A percentile compares a stretch with the other conserved stretches of the same genome.
Conservation (phyloP, 2,797 vertebrate species). For the Syngnathus acus region DNA sequence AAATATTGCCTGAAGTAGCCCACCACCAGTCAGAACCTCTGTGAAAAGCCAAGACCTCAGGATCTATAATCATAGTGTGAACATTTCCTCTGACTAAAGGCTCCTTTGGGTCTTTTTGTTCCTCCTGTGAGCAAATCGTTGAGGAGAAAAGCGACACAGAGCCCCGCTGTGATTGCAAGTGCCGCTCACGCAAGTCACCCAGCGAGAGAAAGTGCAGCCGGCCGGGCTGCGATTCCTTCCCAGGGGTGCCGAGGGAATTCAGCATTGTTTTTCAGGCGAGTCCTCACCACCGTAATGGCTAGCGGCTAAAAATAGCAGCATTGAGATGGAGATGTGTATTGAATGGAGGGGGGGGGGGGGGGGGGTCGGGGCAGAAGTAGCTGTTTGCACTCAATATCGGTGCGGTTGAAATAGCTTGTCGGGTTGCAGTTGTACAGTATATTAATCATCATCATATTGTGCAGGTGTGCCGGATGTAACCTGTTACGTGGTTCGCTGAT, state of each 20-base stretch:
- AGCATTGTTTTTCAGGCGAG: slow-evolving; percentile 25
- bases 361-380: slow-evolving; percentile 5
- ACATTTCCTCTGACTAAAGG: not conserved
- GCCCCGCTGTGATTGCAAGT: not conserved
- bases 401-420: slow-evolving; percentile 16
- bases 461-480: too few species aligned
- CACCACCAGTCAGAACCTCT: too few species aligned
- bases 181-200: not conserved
- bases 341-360: not conserved
- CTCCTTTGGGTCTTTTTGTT: not conserved
- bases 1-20: too few species aligned
- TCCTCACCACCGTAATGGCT: slow-evolving; percentile 43
- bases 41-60: too few species aligned
- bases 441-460: not conserved
- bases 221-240: slow-evolving; percentile 17
- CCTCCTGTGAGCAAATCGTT: not conserved
- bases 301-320: slow-evolving; percentile 49
- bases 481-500: not conserved
- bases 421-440: not conserved
- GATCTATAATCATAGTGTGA: not conserved
- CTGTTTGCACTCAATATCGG: slow-evolving; percentile 11
- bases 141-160: not conserved
- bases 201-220: slow-evolving; percentile 18
- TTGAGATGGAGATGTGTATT: slow-evolving; percentile 31
- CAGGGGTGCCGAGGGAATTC: slow-evolving; percentile 12